These are phyloP conservation scores for Urophycis tenuis DNA, from an alignment of 2,797 vertebrate species.

Conservation along the genomic window DNA sequence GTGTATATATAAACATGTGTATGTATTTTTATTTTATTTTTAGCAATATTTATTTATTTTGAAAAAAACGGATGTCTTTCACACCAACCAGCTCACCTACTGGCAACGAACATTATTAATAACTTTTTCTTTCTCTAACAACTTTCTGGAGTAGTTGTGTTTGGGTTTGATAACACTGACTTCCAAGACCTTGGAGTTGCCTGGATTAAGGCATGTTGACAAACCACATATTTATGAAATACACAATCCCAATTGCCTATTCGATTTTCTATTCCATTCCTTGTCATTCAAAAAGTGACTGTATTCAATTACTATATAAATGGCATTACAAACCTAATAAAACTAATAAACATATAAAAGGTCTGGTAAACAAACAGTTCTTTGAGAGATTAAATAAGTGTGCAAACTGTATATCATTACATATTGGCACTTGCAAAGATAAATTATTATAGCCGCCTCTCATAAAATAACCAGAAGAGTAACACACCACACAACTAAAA, in stretches of 20 bases:
- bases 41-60: too few species aligned
- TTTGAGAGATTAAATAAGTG: not conserved
- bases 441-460: not conserved
- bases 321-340: not conserved
- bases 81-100: too few species aligned
- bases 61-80: too few species aligned
- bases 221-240: not conserved
- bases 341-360: not conserved
- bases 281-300: too few species aligned
- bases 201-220: too few species aligned
- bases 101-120: too few species aligned
- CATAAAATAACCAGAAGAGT: not conserved
- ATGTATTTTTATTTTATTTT: not conserved
- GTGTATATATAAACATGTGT: not conserved
- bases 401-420: not conserved
- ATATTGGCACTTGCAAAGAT: not conserved
- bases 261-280: too few species aligned
- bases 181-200: too few species aligned
- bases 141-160: too few species aligned
- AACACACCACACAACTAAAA: not conserved
- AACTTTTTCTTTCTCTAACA: too few species aligned
- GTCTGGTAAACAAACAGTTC: not conserved
- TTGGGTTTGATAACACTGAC: too few species aligned
- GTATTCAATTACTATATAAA: too few species aligned
- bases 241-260: not conserved